Evolutionary conservation across 2,797 vertebrate species (phyloP), one percentile per base, ranked within the genome.

Genomic region (Neosalanx taihuensis): DNA sequence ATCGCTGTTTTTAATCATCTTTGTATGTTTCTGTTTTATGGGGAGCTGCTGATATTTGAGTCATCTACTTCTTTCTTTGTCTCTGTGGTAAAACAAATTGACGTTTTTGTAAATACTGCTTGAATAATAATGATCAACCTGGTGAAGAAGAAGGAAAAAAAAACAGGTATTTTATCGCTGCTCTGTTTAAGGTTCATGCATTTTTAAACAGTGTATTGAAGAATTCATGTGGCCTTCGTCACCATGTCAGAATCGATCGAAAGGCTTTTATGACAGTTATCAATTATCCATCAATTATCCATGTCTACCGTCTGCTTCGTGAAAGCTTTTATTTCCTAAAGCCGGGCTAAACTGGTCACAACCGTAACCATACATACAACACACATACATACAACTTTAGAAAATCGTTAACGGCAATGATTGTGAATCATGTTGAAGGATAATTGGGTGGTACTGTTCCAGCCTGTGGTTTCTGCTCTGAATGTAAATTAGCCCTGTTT

Each of bases 121-220:
- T 30, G 4, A 10, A 12, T 33, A 73, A 78, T 41, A 67, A 71
- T 77, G 49, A 79, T 80, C 79, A 60, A 76, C 15, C 72, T 60
- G 6, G 51, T 20, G 70, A 46, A 26, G 23, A 26, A 26, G 23
- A 26, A 26, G 1, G 23, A 26, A 26, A 26, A 67, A 78, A 67
- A 74, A 41, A 20, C 64, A 70, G 70, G 69, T 57, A 69, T 66
- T 70, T 64, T 75, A 60, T 62, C 62, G 10, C 51, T 62, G 69
- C 49, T 67, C 71, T 81, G 77, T 72, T 56, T 60, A 23, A 60
- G 13, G 18, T 6, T 53, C 62, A 69, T 67, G 20, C 53, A 60
- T 76, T 76, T 72, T 81, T 80, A 72, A 76, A 84, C 76, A 76
- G 37, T 9, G 62, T 73, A 74, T 79, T 76, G 59, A 80, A 67